Percentiles rank a stretch among this genome's conserved stretches.
These are phyloP conservation scores for Stenodera caucasica DNA, from an alignment of 2,888 invertebrate genomes.

Conservation along the genomic window DNA sequence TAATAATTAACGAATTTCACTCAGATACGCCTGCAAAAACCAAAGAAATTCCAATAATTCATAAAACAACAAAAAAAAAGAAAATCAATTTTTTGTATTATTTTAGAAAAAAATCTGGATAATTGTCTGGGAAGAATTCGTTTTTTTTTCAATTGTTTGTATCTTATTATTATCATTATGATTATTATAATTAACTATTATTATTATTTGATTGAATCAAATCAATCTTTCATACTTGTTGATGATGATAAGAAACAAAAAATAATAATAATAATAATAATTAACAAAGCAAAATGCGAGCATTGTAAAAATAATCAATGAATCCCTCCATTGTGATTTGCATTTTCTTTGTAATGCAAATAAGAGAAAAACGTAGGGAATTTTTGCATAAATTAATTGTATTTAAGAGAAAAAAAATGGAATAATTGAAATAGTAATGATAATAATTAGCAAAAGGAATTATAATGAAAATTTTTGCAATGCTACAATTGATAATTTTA, in stretches of 20 bases:
- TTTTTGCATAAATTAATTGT: no score
- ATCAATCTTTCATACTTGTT: slow-evolving; percentile 21
- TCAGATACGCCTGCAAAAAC: no score
- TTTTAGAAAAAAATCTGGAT: no score
- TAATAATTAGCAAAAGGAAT: no score
- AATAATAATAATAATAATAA: background rate
- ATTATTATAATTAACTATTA: slow-evolving; percentile 8
- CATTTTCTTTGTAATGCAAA: background rate
- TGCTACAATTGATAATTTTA: slow-evolving; percentile 42
- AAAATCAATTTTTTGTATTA: no score
- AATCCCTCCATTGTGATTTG: background rate
- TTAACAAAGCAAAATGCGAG: slow-evolving; percentile 19
- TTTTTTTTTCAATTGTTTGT: slow-evolving; percentile 7
- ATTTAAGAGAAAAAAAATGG: no score
- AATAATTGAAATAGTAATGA: no score
- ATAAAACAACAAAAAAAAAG: no score
- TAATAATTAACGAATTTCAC: no score
- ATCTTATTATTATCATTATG: background rate
- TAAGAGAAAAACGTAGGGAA: background rate
- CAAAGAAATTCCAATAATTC: no score
- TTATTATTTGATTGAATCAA: slow-evolving; percentile 17
- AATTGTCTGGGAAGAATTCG: slow-evolving; percentile 20
- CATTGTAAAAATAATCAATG: slow-evolving; percentile 45
- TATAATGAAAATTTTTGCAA: slow-evolving; percentile 44
- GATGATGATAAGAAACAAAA: slow-evolving; percentile 8